These are phyloP conservation scores for Hydrolagus colliei DNA, from an alignment of 2,797 vertebrate genomes.

Conservation along the genomic window DNA sequence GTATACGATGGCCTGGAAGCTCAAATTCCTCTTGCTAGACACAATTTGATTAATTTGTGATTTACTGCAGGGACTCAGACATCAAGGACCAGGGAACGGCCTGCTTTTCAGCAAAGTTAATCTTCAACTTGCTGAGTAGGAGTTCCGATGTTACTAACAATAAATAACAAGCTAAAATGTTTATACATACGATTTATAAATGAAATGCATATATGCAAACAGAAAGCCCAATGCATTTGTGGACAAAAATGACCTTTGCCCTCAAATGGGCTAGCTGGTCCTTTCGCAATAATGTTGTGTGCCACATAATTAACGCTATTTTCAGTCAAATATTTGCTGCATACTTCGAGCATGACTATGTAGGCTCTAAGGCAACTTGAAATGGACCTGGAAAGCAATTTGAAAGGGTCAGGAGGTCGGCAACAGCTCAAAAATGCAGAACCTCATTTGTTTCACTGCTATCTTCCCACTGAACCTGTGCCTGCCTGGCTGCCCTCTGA, in stretches of 20 bases:
- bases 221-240: not conserved
- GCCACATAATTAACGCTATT: conserved; percentile 9
- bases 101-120: conserved; percentile 8
- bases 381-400: not conserved
- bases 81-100: not conserved
- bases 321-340: conserved; percentile 28
- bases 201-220: not conserved
- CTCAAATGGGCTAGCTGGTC: not conserved
- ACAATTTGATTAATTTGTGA: not conserved
- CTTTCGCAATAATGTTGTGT: not conserved
- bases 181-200: not conserved
- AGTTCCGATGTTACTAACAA: not conserved
- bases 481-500: too few species aligned
- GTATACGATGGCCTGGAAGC: not conserved
- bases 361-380: conserved; percentile 11
- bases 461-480: not conserved
- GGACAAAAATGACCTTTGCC: conserved; percentile 4
- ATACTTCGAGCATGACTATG: not conserved
- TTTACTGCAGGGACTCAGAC: too few species aligned
- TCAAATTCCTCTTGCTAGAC: not conserved
- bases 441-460: not conserved
- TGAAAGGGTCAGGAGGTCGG: not conserved
- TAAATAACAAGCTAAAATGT: not conserved
- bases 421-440: not conserved
- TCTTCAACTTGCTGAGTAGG: too few species aligned